Evolutionary conservation across 2,797 vertebrate species (phyloP).

Genomic region (Clarias pachynema): DNA sequence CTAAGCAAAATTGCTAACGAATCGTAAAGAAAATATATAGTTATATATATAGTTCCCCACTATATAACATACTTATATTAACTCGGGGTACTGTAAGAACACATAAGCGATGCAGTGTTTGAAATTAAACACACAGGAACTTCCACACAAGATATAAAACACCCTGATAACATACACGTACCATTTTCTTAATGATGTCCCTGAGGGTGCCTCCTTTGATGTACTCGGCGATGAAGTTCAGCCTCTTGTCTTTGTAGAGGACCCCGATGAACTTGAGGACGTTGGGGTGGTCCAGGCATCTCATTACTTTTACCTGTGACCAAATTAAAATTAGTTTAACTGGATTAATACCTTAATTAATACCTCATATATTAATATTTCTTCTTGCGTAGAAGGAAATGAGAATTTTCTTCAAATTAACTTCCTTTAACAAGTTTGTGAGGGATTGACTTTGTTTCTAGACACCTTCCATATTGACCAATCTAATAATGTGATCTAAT

Average conservation of each 20-base stretch:
- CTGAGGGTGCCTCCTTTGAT: slow-evolving; percentile 95
- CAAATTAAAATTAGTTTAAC: not conserved
- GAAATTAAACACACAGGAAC: not conserved
- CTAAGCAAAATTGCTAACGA: not conserved
- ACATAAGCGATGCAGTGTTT: not conserved
- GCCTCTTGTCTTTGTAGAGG: slow-evolving; percentile 96
- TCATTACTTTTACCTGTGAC: slow-evolving; percentile 95
- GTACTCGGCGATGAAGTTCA: slow-evolving; percentile 98
- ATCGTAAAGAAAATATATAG: not conserved
- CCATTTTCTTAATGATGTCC: slow-evolving; percentile 94
- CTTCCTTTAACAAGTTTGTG: not conserved
- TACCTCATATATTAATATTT: too few species aligned
- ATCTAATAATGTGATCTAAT: not conserved
- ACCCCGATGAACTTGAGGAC: slow-evolving; percentile 97
- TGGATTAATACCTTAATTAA: not conserved
- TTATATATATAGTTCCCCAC: not conserved
- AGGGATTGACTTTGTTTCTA: not conserved
- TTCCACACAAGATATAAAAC: not conserved
- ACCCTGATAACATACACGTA: slow-evolving; percentile 55
- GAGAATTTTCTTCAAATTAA: not conserved
- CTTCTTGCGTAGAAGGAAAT: not conserved
- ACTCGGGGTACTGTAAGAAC: not conserved
- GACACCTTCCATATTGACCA: too few species aligned
- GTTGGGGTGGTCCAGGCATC: slow-evolving; percentile 94
- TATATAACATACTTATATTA: not conserved